Evolutionary conservation across 2,888 invertebrate genomes (phyloP).

Genomic region (Loripinus fragilis): DNA sequence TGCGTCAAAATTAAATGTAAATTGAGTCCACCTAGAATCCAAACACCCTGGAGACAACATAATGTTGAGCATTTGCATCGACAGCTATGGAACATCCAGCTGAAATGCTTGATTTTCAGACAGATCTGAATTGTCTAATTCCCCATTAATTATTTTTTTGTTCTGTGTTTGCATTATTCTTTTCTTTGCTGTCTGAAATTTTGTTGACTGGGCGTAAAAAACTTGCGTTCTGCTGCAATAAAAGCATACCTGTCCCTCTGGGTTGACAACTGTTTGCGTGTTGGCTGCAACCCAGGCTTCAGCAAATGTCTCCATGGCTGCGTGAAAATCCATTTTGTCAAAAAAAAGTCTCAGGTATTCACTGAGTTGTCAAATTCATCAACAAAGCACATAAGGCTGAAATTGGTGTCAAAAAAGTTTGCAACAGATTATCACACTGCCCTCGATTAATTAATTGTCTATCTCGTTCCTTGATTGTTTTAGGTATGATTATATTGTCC

Average conservation of each 20-base stretch:
- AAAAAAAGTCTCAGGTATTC: conserved; percentile 16
- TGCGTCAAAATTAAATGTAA: no score
- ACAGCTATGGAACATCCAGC: no score
- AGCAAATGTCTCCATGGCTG: conserved; percentile 99
- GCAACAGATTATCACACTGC: conserved; percentile 32
- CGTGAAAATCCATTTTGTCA: conserved; percentile 95
- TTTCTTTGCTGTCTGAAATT: no score
- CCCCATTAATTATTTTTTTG: no score
- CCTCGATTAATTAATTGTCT: not conserved
- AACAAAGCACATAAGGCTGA: conserved; percentile 3
- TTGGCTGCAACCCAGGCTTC: conserved; percentile 98
- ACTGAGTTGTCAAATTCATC: conserved; percentile 30
- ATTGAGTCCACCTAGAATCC: no score
- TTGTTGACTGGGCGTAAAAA: no score
- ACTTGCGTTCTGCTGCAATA: no score
- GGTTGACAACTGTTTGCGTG: conserved; percentile 84
- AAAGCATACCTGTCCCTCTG: conserved; percentile 50
- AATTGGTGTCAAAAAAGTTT: not conserved
- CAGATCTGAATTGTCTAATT: no score
- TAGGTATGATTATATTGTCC: not conserved
- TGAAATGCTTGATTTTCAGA: no score
- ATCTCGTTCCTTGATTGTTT: not conserved
- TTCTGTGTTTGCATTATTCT: no score
- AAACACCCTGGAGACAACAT: no score
- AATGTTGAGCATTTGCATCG: no score